Conservation (phyloP, 2,113 vertebrate species). For the Rafetus swinhoei region DNA sequence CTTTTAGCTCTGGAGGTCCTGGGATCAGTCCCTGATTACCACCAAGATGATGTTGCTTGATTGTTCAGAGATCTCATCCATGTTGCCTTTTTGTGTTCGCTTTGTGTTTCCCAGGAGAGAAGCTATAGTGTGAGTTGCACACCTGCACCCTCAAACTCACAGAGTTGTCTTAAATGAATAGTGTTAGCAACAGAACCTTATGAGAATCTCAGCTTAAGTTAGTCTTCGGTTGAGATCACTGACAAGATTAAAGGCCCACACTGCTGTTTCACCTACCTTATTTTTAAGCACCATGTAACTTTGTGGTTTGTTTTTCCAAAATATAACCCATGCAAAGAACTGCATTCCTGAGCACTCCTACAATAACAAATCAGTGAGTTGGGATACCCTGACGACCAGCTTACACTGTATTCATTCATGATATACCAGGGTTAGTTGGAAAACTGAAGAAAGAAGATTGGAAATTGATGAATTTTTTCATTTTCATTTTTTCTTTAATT, state of each 20-base stretch:
- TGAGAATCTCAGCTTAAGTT: neutral
- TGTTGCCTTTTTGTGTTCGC: neutral
- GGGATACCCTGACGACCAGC: neutral
- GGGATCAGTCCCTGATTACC: neutral
- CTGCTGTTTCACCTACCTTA: neutral
- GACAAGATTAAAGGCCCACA: neutral
- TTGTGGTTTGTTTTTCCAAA: slow-evolving; percentile 7
- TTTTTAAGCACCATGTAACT: neutral
- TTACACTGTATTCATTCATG: neutral
- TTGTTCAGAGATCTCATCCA: neutral
- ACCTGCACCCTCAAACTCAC: neutral
- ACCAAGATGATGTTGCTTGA: neutral
- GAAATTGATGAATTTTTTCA: slow-evolving; percentile 28
- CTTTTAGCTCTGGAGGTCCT: neutral
- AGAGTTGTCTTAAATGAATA: neutral
- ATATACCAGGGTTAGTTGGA: slow-evolving; percentile 28
- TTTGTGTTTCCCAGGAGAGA: neutral
- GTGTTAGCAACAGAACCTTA: neutral
- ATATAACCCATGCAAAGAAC: neutral
- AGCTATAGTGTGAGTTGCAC: neutral
- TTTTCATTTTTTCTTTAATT: neutral
- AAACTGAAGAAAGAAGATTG: slow-evolving; percentile 31
- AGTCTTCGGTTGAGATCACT: neutral
- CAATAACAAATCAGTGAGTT: neutral
- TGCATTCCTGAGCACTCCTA: neutral